Percentiles rank a stretch among this genome's conserved stretches.
Evolutionary conservation across 2,888 invertebrate species (phyloP).

Genomic region (Anthophora plumipes): DNA sequence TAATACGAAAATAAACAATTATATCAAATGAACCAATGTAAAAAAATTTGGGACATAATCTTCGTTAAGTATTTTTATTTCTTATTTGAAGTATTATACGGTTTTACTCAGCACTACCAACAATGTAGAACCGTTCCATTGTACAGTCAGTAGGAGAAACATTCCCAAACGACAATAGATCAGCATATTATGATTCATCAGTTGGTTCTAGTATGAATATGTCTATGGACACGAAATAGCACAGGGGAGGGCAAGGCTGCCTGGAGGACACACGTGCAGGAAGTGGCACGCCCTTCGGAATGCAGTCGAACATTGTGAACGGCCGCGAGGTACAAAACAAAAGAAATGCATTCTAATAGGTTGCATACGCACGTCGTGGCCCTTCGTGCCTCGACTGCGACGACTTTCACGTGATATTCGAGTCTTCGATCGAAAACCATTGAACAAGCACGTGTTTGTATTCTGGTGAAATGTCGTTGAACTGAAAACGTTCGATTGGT

Average conservation of each 20-base stretch:
- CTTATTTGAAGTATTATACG: too few relatives aligned
- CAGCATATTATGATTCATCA: constrained; percentile 46
- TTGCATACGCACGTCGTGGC: constrained; percentile 53
- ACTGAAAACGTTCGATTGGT: constrained; percentile 26
- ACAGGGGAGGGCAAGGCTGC: constrained; percentile 76
- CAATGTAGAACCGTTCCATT: too few relatives aligned
- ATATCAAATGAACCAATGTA: too few relatives aligned
- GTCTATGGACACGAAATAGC: constrained; percentile 37
- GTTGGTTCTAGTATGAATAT: constrained; percentile 35
- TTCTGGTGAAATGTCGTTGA: constrained; percentile 36
- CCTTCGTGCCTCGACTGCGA: constrained; percentile 55
- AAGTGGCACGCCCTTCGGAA: constrained; percentile 80
- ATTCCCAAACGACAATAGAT: constrained; percentile 15
- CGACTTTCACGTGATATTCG: constrained; percentile 41
- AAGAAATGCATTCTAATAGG: constrained; percentile 74
- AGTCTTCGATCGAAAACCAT: constrained; percentile 25
- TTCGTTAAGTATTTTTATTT: too few relatives aligned
- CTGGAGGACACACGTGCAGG: constrained; percentile 79
- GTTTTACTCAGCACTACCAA: too few relatives aligned
- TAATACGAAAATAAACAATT: too few relatives aligned
- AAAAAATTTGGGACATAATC: too few relatives aligned
- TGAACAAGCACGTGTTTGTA: constrained; percentile 30
- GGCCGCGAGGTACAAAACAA: constrained; percentile 73
- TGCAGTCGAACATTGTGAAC: constrained; percentile 75
- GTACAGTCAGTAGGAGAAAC: too few relatives aligned